Base-by-base conservation (phyloP, 1,140 invertebrate genomes). In the Rhagoletis zephyria region DNA sequence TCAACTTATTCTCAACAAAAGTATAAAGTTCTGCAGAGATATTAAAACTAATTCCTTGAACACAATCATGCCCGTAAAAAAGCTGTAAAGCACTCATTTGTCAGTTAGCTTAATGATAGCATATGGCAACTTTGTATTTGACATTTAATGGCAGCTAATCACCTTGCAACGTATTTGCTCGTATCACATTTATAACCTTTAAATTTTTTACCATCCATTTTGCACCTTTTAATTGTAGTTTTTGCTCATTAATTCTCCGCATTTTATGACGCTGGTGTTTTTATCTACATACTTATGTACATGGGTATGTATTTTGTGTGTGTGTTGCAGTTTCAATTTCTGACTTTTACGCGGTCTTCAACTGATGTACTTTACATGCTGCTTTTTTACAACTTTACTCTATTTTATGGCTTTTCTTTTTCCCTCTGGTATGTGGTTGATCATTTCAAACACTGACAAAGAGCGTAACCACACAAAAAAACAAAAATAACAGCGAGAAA, bases 221-320 rank as follows among this genome's bases (percentile, higher is more conserved):
- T 48, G 10, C 67, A 74, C 67, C 67, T 74, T 74, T 74, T 74
- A 48, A 74, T 74, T 74, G 40, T 45, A 74, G 67, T n/a, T 74
- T 74, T 74, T 74, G 40, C 67, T 74, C 67, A 74, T 74, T 74
- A 74, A 74, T 74, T 74, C 45, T 6, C 67, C 1, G 16, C 42
- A 12, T 74, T 74, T 74, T 48, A 7, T 14, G 42, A 7, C 14
- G 1, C 67, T 6, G 40, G 10, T 6, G 6, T 7, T 42, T 48
- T 48, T 16, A 14, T 10, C 12, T 67, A 14, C 12, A 6, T 67
- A 3, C 9, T 56, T 56, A 56, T 56, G 51, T 10, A 2, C 5
- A 3, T 67, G 40, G 9, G 1, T 48, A 1, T 12, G 40, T 67
- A 10, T 42, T 19, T 10, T 42, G 65, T 67, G 65, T 67, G 65